A percentile compares a stretch with the other conserved stretches of the same genome.
Evolutionary conservation across 1,140 invertebrate genomes (phyloP).

Genomic region (Lepidostoma basale): DNA sequence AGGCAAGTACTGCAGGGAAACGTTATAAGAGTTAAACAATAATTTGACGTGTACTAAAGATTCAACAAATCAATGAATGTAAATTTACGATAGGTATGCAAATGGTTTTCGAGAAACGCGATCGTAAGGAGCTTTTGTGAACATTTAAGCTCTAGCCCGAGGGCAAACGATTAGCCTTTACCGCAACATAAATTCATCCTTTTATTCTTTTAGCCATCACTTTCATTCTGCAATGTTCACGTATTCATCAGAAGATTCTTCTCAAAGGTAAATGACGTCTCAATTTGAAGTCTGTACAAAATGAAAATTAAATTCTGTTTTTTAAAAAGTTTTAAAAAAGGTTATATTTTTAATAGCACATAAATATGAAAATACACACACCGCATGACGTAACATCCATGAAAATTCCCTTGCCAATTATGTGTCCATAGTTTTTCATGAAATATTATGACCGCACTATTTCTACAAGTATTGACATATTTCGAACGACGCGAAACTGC

Average conservation of each 20-base stretch:
- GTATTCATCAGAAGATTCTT: too few species aligned
- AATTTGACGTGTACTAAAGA: too few species aligned
- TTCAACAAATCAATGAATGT: constrained; percentile 1
- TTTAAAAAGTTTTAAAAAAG: not conserved
- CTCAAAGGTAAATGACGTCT: too few species aligned
- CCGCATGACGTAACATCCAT: constrained; percentile 35
- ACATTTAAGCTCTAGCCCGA: constrained; percentile 1
- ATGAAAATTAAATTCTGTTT: too few species aligned
- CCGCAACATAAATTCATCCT: not conserved
- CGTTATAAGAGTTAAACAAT: too few species aligned
- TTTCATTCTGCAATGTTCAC: not conserved
- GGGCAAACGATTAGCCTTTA: not conserved
- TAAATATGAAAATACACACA: constrained; percentile 19
- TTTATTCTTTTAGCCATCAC: not conserved
- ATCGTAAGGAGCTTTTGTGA: constrained; percentile 13
- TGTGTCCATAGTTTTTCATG: constrained; percentile 35
- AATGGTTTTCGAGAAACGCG: not conserved
- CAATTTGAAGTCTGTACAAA: too few species aligned
- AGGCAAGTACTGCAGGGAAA: too few species aligned
- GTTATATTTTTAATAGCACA: not conserved
- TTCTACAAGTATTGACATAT: constrained; percentile 5
- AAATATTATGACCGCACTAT: constrained; percentile 17
- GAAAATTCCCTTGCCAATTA: constrained; percentile 27
- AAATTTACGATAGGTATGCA: not conserved
- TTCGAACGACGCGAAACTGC: not conserved